Base-by-base conservation (phyloP, 2,797 vertebrate genomes). In the Heteromormyrus szaboi region DNA sequence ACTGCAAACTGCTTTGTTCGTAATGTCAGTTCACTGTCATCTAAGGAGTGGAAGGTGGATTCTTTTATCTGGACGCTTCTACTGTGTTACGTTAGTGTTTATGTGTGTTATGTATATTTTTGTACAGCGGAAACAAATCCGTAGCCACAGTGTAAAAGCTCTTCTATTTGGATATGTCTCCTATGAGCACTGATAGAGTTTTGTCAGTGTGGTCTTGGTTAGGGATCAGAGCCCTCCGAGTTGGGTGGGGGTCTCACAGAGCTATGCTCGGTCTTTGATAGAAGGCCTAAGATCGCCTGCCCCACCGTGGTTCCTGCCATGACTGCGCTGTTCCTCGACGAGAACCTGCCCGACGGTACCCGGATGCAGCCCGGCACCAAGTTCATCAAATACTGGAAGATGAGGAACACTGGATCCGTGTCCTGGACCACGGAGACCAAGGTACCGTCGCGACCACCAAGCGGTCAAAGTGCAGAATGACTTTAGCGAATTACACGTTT, bases 371-470 rank as follows among this genome's bases (percentile, higher is more conserved):
- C 99, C 88, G 98, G 95, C 91, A 98, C 97, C 93, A 97, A 97
- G 95, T 99, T 99, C 94, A 96, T 98, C 95, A 99, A 99, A 93
- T 98, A 99, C 94, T 99, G 99, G 99, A 96, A 97, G 93, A 99
- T 99, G 98, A 98, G 96, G 90, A 99, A 99, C 91, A 98, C 97
- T 59, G 99, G 98, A 92, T 98, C 95, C 25, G 96, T 99, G 93
- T 96, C 96, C 91, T 99, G 99, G 99, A 97, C 95, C 90, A 95
- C 97, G 89, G 98, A 99, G 92, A 99, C 98, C 88, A 99, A 99
- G 98, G 99, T 99, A 96, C 93, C 91, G 25, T 72, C 17, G 68
- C 33, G 7, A 7, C 33, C 68, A 37, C 12, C 65, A 17, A 72
- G 65, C 44, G 29, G 54, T 22, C 41, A 50, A 33, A 50, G 46